These are phyloP conservation scores for Nymphalis io DNA, from an alignment of 1,140 invertebrate genomes.

Conservation along the genomic window DNA sequence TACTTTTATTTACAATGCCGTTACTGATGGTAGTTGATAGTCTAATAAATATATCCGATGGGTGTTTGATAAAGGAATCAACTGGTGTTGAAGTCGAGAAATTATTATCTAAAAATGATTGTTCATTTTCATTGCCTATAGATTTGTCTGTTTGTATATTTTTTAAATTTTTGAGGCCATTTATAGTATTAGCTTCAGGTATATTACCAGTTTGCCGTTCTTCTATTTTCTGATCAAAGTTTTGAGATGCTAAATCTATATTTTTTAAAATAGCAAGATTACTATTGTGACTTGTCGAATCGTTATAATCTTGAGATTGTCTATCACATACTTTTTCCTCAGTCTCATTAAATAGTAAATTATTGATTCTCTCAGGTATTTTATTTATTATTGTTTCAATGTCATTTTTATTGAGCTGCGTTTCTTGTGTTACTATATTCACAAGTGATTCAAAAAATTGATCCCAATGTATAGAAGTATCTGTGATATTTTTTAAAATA, in stretches of 20 bases:
- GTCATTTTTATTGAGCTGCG: not conserved
- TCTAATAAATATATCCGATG: not conserved
- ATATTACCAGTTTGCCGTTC: not conserved
- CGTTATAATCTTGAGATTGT: not conserved
- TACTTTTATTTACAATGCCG: not conserved
- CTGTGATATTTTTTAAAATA: slow-evolving; percentile 16
- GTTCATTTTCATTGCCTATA: not conserved
- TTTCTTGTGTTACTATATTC: not conserved
- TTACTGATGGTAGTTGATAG: not conserved
- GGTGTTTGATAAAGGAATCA: not conserved
- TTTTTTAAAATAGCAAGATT: slow-evolving; percentile 4
- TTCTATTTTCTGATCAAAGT: slow-evolving; percentile 1
- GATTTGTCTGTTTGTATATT: not conserved
- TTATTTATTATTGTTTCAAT: slow-evolving; percentile 1
- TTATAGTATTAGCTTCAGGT: not conserved
- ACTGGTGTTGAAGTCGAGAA: slow-evolving; percentile 13
- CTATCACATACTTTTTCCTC: not conserved
- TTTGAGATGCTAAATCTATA: slow-evolving; percentile 5
- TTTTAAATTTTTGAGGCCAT: not conserved
- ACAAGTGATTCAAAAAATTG: not conserved
- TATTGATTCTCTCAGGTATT: not conserved
- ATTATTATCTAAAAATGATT: slow-evolving; percentile 6
- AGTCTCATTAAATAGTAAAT: not conserved
- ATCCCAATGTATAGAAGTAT: not conserved
- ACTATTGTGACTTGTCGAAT: not conserved